A percentile compares a stretch with the other conserved stretches of the same genome.
These are phyloP conservation scores for Troglohyphantes excavatus DNA, from an alignment of 2,888 invertebrate genomes.

Conservation along the genomic window DNA sequence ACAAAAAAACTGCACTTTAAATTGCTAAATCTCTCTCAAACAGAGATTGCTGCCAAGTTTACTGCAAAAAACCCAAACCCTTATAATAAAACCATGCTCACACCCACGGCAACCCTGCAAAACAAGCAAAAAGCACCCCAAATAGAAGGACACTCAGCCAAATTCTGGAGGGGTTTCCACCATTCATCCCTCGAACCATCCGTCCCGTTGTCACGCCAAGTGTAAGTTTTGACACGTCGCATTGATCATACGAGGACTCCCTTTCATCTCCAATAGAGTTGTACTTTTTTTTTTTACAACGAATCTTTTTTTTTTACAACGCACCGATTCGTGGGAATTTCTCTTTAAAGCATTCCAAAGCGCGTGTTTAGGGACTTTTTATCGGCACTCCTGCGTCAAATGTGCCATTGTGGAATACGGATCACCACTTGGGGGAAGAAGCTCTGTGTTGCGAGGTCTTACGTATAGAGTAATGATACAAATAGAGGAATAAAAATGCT, in stretches of 20 bases:
- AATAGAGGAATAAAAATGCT: too few relatives aligned
- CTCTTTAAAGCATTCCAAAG: constrained; percentile 22
- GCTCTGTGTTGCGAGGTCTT: background rate
- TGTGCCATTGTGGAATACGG: constrained; percentile 27
- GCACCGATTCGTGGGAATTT: constrained; percentile 23
- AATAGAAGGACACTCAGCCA: background rate
- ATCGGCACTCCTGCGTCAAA: constrained; percentile 49
- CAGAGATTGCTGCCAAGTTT: too few relatives aligned
- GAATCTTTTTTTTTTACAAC: background rate
- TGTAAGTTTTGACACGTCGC: constrained; percentile 66
- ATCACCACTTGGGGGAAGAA: constrained; percentile 2
- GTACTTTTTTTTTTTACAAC: constrained; percentile 27
- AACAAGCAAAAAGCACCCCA: constrained; percentile 9
- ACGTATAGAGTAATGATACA: too few relatives aligned
- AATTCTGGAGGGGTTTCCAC: constrained; percentile 22
- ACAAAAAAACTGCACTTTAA: too few relatives aligned
- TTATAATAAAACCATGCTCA: too few relatives aligned
- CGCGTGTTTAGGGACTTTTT: constrained; percentile 21
- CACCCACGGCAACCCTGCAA: background rate
- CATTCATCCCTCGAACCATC: constrained; percentile 24
- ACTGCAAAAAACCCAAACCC: too few relatives aligned
- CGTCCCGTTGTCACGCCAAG: constrained; percentile 26
- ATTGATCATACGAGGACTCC: constrained; percentile 42
- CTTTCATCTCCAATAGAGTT: constrained; percentile 38
- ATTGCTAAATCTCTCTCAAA: too few relatives aligned